phyloP scores from a whole-genome alignment of 1,140 invertebrate species.

The Penaeus indicus region DNA sequence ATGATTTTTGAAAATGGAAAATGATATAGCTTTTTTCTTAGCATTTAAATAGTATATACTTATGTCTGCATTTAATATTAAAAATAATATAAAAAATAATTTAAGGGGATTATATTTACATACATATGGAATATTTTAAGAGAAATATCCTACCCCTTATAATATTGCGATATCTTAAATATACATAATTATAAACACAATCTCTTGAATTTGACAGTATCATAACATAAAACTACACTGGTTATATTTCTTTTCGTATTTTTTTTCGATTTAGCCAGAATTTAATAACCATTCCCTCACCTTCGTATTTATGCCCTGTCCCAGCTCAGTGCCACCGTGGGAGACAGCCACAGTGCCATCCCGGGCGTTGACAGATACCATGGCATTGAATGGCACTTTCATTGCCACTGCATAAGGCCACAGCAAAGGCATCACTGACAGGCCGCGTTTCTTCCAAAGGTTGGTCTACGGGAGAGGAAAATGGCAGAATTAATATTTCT shows the following conservation, averaged over 20 bases:
- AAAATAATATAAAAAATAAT: too few relatives aligned
- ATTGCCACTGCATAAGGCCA: constrained; percentile 67
- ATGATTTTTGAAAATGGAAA: too few relatives aligned
- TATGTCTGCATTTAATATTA: too few relatives aligned
- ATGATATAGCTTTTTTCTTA: too few relatives aligned
- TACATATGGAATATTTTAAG: too few relatives aligned
- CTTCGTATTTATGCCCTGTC: constrained; percentile 80
- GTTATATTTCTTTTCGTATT: background rate
- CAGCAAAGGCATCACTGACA: constrained; percentile 71
- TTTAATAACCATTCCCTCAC: constrained; percentile 56
- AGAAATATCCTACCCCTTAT: background rate
- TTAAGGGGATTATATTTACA: too few relatives aligned
- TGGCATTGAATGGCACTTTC: constrained; percentile 68
- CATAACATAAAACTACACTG: background rate
- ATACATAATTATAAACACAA: too few relatives aligned
- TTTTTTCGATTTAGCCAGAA: background rate
- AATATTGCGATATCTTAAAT: background rate
- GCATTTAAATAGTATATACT: too few relatives aligned
- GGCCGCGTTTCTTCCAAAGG: constrained; percentile 74
- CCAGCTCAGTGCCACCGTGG: constrained; percentile 80
- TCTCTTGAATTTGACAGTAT: too few relatives aligned
- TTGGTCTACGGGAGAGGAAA: constrained; percentile 67
- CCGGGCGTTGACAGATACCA: constrained; percentile 75
- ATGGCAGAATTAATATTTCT: too few relatives aligned
- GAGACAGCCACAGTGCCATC: constrained; percentile 77